These are phyloP conservation scores for Megaceryle maxima DNA, from an alignment of 2,113 vertebrate species.

Conservation along the genomic window DNA sequence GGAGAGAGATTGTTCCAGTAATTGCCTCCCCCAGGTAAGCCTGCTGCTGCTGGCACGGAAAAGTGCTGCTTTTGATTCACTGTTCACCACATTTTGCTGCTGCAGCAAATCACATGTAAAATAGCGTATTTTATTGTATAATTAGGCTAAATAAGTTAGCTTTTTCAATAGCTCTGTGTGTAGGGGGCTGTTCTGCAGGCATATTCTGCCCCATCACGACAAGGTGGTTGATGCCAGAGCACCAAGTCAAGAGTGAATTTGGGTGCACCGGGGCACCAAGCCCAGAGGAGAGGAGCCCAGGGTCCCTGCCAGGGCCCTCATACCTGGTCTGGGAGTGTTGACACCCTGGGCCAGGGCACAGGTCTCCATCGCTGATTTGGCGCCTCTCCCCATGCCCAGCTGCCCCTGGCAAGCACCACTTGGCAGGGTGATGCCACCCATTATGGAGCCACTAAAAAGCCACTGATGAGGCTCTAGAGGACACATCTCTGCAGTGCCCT, in stretches of 20 bases:
- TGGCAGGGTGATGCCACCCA: not conserved
- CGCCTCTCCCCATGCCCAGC: not conserved
- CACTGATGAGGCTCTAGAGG: not conserved
- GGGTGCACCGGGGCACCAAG: not conserved
- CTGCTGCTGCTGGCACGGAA: not conserved
- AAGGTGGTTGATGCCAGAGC: not conserved
- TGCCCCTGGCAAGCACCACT: not conserved
- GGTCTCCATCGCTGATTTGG: not conserved
- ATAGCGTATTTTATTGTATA: not conserved
- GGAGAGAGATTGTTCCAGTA: conserved; percentile 58
- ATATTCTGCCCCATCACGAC: not conserved
- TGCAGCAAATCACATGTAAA: conserved; percentile 23
- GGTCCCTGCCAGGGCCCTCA: not conserved
- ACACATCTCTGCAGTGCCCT: not conserved
- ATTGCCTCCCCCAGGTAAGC: conserved; percentile 67
- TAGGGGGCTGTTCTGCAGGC: not conserved
- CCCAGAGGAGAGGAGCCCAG: not conserved
- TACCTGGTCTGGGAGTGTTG: accelerated
- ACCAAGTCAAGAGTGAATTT: not conserved
- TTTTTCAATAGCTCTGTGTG: not conserved
- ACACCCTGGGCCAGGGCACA: not conserved
- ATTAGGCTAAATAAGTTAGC: not conserved
- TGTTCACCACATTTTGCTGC: not conserved
- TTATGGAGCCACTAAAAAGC: not conserved
- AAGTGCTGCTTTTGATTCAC: conserved; percentile 1